Evolutionary conservation across 2,888 invertebrate genomes (phyloP), one percentile per base, ranked within the genome.

Genomic region (Tetragnatha montana): DNA sequence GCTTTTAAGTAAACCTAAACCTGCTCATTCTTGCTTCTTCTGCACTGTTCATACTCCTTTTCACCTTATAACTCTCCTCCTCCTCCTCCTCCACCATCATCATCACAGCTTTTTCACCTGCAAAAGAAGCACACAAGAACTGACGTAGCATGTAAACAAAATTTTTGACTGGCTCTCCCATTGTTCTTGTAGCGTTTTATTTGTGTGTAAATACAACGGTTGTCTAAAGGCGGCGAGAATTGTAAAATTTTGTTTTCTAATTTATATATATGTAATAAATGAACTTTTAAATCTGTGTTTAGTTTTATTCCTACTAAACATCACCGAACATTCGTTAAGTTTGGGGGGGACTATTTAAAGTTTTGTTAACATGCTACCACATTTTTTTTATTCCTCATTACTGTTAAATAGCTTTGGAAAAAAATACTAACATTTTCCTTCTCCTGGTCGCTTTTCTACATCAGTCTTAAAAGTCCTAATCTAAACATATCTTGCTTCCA

Each of bases 291-390:
- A 76, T 17, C 50, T 85, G 79, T 85, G 85, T 85, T 85, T 83
- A 78, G 70, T 49, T 85, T 80, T 49, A 60, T 86, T 86, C 80
- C 74, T 35, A 4, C 35, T 68, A 68, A 80, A 80, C 80, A 80
- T 73, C 47, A 86, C 86, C 74, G 10, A 47, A 80, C 74, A 79
- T 80, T 74, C 12, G 10, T 75, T 80, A 79, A 70, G 49, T 70
- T 85, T 70, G 70, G 70, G 17, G 60, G 60, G 78, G 70, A 85
- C 85, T 79, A 78, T 85, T 75, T 75, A 85, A 85, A 85, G 84
- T 85, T 85, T 85, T 85, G 85, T 85, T 85, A 85, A 85, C 85
- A 85, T 85, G 85, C 85, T 85, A 85, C 85, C 80, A 80, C 86
- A 71, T 80, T 71, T 78, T 71, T 49, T 19, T 47, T 76, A 76